Percentiles rank a stretch among this genome's conserved stretches.
phyloP scores from a whole-genome alignment of 2,888 invertebrate genomes.

The Drosophila merina region DNA sequence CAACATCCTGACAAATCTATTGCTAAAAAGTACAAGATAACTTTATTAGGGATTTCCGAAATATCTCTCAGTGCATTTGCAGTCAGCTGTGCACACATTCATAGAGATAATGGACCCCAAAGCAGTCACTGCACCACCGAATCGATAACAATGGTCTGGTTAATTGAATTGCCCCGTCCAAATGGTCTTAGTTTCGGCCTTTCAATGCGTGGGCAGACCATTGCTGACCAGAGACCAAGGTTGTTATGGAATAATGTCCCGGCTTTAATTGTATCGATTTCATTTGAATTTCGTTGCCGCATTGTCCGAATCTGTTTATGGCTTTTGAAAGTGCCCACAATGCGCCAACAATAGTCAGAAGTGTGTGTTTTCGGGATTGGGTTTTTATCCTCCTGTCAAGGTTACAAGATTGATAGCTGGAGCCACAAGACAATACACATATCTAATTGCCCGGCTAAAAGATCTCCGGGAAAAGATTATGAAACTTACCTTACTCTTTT shows the following conservation, averaged over 20 bases:
- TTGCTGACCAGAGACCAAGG: constrained; percentile 49
- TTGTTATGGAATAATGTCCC: constrained; percentile 58
- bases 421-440: not conserved
- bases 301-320: constrained; percentile 27
- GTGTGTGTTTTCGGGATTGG: constrained; percentile 23
- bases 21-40: too few species aligned
- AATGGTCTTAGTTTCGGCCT: constrained; percentile 43
- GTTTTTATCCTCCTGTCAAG: constrained; percentile 50
- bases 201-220: constrained; percentile 62
- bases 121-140: constrained; percentile 6
- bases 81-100: constrained; percentile 39
- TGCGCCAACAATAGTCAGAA: constrained; percentile 11
- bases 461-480: constrained; percentile 8
- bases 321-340: constrained; percentile 27
- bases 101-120: constrained; percentile 47
- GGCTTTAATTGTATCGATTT: constrained; percentile 51
- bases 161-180: constrained; percentile 63
- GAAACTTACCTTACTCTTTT: not conserved
- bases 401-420: constrained; percentile 26
- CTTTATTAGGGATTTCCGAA: not conserved
- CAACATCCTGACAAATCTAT: too few species aligned
- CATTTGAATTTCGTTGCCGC: constrained; percentile 35
- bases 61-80: constrained; percentile 36
- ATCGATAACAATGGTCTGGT: constrained; percentile 57
- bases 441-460: constrained; percentile 1